phyloP scores from a whole-genome alignment of 2,888 invertebrate genomes.

The Oxystoma pomonae region DNA sequence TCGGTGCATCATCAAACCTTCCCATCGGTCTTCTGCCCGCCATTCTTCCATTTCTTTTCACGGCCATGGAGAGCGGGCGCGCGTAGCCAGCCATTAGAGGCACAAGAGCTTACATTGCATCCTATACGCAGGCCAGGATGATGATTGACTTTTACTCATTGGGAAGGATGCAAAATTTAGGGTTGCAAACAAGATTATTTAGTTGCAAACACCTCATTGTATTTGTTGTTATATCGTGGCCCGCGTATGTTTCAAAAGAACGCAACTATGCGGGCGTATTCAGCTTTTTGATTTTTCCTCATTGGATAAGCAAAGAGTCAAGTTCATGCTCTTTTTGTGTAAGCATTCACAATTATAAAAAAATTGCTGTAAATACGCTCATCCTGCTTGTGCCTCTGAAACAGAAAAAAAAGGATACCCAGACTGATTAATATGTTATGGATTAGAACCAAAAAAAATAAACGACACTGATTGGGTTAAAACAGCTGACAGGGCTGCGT shows the following conservation, averaged over 20 bases:
- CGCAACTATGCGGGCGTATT: slow-evolving; percentile 45
- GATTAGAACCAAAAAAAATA: too few relatives aligned
- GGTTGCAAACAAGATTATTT: too few relatives aligned
- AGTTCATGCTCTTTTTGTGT: too few relatives aligned
- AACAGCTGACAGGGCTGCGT: too few relatives aligned
- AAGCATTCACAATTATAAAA: background rate
- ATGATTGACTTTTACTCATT: too few relatives aligned
- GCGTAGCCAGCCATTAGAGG: slow-evolving; percentile 48
- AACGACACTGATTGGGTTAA: too few relatives aligned
- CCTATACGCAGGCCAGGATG: slow-evolving; percentile 25
- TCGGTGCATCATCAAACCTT: slow-evolving; percentile 40
- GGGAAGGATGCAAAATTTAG: too few relatives aligned
- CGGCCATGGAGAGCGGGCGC: slow-evolving; percentile 26
- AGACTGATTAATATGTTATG: slow-evolving; percentile 51
- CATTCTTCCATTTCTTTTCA: slow-evolving; percentile 35
- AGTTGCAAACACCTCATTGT: too few relatives aligned
- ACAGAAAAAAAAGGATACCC: slow-evolving; percentile 55
- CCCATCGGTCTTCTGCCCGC: slow-evolving; percentile 46
- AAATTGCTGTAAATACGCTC: slow-evolving; percentile 41
- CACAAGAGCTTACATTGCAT: slow-evolving; percentile 48
- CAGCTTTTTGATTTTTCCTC: slow-evolving; percentile 31
- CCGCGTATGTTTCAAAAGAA: slow-evolving; percentile 30
- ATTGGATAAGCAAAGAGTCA: too few relatives aligned
- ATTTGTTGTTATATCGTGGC: too few relatives aligned
- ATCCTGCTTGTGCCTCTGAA: slow-evolving; percentile 86